Evolutionary conservation across 2,797 vertebrate species (phyloP).

Genomic region (Artibeus jamaicensis): DNA sequence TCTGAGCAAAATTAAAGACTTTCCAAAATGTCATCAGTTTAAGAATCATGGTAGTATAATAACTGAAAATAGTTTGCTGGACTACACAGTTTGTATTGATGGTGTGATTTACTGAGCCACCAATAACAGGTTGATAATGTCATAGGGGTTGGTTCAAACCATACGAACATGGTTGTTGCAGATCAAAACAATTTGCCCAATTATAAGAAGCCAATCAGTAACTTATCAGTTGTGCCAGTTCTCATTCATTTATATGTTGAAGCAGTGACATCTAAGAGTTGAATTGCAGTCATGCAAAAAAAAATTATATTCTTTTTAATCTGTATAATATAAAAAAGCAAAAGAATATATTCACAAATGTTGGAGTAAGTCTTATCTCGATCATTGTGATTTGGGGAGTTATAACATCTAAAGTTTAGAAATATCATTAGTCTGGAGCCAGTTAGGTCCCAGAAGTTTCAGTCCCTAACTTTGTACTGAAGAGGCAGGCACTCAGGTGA

Average conservation of each 20-base stretch:
- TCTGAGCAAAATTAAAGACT: not conserved
- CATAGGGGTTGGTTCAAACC: not conserved
- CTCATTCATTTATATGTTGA: not conserved
- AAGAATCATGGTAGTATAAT: not conserved
- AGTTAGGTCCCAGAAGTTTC: not conserved
- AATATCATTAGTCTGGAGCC: not conserved
- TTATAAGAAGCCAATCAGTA: not conserved
- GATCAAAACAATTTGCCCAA: not conserved
- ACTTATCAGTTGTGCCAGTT: not conserved
- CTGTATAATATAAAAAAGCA: not conserved
- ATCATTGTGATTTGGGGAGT: not conserved
- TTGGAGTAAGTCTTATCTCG: not conserved
- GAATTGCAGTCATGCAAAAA: not conserved
- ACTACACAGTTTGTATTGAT: not conserved
- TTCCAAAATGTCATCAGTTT: not conserved
- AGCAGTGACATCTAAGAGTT: not conserved
- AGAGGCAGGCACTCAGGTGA: not conserved
- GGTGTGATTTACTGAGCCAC: not conserved
- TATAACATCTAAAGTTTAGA: not conserved
- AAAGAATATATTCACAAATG: conserved; percentile 2
- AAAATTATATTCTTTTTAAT: not conserved
- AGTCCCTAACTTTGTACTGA: not conserved
- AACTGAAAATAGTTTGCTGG: not conserved
- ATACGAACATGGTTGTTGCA: not conserved
- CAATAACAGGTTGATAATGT: not conserved